phyloP scores from a whole-genome alignment of 2,113 vertebrate genomes.

The Chloroceryle aenea region DNA sequence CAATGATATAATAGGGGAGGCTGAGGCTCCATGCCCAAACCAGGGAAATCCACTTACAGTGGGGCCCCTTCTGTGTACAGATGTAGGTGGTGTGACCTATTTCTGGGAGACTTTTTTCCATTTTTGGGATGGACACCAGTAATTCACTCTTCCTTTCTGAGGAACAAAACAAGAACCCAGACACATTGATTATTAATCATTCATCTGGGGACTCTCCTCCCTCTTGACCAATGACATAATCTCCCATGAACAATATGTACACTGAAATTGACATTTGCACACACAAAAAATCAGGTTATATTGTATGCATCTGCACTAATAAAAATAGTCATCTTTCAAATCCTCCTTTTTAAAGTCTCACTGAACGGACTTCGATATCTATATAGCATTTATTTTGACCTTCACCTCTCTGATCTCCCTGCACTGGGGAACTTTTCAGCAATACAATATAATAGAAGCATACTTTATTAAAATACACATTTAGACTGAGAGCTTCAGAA shows the following conservation, averaged over 20 bases:
- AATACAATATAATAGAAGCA: conserved; percentile 10
- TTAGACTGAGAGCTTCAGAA: not conserved
- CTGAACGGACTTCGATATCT: conserved; percentile 71
- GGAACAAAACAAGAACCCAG: conserved; percentile 74
- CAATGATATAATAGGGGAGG: not conserved
- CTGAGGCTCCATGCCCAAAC: not conserved
- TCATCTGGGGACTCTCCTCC: conserved; percentile 70
- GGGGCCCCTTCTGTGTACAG: not conserved
- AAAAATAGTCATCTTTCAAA: conserved; percentile 82
- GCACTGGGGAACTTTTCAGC: not conserved
- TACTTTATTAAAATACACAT: conserved; percentile 34
- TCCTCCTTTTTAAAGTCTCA: conserved; percentile 64
- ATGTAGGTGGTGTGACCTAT: conserved; percentile 21
- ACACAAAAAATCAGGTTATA: conserved; percentile 69
- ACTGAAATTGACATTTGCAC: conserved; percentile 78
- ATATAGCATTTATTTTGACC: conserved; percentile 66
- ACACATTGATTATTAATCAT: conserved; percentile 83
- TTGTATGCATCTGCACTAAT: conserved; percentile 76
- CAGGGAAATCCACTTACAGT: conserved; percentile 23
- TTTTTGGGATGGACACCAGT: conserved; percentile 69
- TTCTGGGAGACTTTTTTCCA: conserved; percentile 56
- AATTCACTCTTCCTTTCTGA: conserved; percentile 73
- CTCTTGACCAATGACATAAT: conserved; percentile 77
- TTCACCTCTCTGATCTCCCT: conserved; percentile 24
- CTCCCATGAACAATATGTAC: conserved; percentile 69